Evolutionary conservation across 2,888 invertebrate species (phyloP).

Genomic region (Coecobrya sp.): DNA sequence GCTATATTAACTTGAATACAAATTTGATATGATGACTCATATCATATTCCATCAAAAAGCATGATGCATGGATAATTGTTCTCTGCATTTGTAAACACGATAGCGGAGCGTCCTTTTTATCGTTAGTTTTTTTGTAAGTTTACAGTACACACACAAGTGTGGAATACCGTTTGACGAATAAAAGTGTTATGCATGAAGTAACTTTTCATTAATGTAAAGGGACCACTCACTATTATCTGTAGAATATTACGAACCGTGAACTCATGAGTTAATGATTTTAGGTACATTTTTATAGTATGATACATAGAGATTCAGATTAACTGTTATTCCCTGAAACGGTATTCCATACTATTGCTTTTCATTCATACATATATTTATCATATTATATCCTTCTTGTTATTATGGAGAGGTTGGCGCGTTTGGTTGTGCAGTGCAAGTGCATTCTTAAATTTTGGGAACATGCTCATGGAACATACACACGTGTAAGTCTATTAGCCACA

Average conservation of each 20-base stretch:
- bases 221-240: not conserved
- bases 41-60: constrained; percentile 2
- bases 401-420: too few species aligned
- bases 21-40: constrained; percentile 1
- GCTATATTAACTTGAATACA: not conserved
- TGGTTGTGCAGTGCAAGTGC: too few species aligned
- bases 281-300: too few species aligned
- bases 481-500: too few species aligned
- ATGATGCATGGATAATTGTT: constrained; percentile 36
- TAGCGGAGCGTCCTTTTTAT: not conserved
- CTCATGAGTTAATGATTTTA: too few species aligned
- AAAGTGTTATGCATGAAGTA: constrained; percentile 33
- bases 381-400: too few species aligned
- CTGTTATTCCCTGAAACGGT: too few species aligned
- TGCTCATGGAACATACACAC: too few species aligned
- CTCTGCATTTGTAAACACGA: constrained; percentile 5
- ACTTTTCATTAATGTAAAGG: constrained; percentile 33
- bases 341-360: too few species aligned
- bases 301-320: not conserved
- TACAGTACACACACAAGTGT: not conserved
- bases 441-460: too few species aligned
- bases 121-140: not conserved
- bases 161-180: not conserved
- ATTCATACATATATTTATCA: too few species aligned
- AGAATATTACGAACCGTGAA: too few species aligned